phyloP scores from a whole-genome alignment of 2,888 invertebrate species.

The Pycnomerus fuliginosus region DNA sequence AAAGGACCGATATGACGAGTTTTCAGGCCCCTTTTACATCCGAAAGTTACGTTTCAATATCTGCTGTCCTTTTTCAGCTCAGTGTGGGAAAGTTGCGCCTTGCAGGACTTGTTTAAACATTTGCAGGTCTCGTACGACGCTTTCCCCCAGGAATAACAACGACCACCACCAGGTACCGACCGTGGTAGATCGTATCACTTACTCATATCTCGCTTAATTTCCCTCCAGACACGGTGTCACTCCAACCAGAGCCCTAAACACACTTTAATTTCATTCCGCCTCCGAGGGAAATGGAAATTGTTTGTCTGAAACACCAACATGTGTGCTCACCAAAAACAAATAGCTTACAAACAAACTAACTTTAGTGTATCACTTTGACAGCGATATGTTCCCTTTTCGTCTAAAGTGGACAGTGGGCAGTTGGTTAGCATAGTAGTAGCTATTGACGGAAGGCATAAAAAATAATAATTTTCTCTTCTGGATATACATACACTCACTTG shows the following conservation, averaged over 20 bases:
- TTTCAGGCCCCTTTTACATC: too few relatives aligned
- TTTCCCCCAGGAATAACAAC: constrained; percentile 15
- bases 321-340: neutral
- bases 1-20: too few relatives aligned
- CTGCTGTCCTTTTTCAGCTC: too few relatives aligned
- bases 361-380: too few relatives aligned
- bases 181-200: constrained; percentile 38
- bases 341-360: neutral
- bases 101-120: constrained; percentile 13
- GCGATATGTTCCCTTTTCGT: too few relatives aligned
- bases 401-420: too few relatives aligned
- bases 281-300: constrained; percentile 25
- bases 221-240: constrained; percentile 41
- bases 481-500: too few relatives aligned
- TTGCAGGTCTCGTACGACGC: constrained; percentile 14
- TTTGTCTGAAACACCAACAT: neutral
- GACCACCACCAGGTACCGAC: constrained; percentile 33
- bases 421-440: too few relatives aligned
- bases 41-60: too few relatives aligned
- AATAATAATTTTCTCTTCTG: too few relatives aligned
- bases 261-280: constrained; percentile 35
- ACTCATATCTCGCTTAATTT: constrained; percentile 44
- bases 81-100: constrained; percentile 18
- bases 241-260: constrained; percentile 36
- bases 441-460: too few relatives aligned